These are phyloP conservation scores for Muscidifurax raptorellus DNA, from an alignment of 1,140 invertebrate species.

Conservation along the genomic window DNA sequence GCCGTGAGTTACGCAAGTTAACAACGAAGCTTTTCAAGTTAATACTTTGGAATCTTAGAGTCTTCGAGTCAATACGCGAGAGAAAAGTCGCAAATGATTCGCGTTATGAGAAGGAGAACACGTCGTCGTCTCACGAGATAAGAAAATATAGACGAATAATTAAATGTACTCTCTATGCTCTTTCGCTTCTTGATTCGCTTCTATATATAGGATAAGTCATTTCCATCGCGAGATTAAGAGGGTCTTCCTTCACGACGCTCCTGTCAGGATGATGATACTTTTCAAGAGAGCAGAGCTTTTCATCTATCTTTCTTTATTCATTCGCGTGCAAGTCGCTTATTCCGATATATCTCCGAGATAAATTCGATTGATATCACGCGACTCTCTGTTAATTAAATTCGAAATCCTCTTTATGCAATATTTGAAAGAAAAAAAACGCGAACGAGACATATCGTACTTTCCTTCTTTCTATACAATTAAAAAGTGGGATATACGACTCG, in stretches of 20 bases:
- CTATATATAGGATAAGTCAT: slow-evolving; percentile 24
- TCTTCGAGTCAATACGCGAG: no score
- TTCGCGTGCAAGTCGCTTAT: slow-evolving; percentile 3
- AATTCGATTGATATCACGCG: slow-evolving; percentile 39
- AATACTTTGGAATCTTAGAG: no score
- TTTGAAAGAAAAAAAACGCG: no score
- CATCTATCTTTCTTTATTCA: not conserved
- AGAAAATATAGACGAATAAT: not conserved
- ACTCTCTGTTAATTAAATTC: slow-evolving; percentile 37
- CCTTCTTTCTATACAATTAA: not conserved
- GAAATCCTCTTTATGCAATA: slow-evolving; percentile 20
- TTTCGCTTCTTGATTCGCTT: not conserved
- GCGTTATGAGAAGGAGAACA: not conserved
- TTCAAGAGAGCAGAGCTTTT: slow-evolving; percentile 15
- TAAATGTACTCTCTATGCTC: not conserved
- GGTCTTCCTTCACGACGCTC: not conserved
- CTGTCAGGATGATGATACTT: slow-evolving; percentile 5
- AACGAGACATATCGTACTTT: no score
- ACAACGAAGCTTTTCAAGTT: no score
- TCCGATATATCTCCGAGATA: not conserved
- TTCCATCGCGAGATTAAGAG: slow-evolving; percentile 29
- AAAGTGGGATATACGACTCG: not conserved
- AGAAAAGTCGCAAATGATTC: not conserved
- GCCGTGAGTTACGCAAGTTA: not conserved
- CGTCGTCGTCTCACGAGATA: not conserved